These are phyloP conservation scores for Eidolon helvum DNA, from an alignment of 2,113 vertebrate genomes.

Conservation along the genomic window DNA sequence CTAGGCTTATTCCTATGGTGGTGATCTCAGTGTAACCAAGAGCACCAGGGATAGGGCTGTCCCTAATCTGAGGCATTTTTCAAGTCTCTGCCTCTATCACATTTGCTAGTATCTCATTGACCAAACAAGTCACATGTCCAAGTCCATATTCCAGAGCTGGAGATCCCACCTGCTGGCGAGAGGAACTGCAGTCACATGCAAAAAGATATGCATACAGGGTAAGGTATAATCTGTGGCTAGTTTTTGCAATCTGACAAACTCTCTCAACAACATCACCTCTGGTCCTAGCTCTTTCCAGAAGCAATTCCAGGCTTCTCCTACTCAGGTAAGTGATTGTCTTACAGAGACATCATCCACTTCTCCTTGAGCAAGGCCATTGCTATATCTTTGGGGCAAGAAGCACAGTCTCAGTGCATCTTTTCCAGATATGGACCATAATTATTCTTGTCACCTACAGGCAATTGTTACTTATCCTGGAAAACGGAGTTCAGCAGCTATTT, in stretches of 20 bases:
- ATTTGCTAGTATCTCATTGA: neutral
- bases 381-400: neutral
- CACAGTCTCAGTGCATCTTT: neutral
- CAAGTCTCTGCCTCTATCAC: neutral
- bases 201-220: neutral
- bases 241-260: neutral
- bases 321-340: neutral
- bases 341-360: neutral
- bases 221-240: neutral
- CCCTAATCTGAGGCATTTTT: neutral
- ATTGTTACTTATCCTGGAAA: conserved; percentile 8
- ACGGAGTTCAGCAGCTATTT: conserved; percentile 9
- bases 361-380: neutral
- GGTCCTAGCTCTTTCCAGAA: neutral
- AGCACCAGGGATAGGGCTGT: neutral
- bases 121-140: neutral
- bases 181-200: neutral
- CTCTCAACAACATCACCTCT: neutral
- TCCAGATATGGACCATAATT: neutral
- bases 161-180: neutral
- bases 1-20: neutral
- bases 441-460: conserved; percentile 33
- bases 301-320: neutral
- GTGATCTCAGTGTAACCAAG: neutral
- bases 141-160: neutral